Conservation (phyloP, 2,113 vertebrate species). For the Ploceus nigricollis region DNA sequence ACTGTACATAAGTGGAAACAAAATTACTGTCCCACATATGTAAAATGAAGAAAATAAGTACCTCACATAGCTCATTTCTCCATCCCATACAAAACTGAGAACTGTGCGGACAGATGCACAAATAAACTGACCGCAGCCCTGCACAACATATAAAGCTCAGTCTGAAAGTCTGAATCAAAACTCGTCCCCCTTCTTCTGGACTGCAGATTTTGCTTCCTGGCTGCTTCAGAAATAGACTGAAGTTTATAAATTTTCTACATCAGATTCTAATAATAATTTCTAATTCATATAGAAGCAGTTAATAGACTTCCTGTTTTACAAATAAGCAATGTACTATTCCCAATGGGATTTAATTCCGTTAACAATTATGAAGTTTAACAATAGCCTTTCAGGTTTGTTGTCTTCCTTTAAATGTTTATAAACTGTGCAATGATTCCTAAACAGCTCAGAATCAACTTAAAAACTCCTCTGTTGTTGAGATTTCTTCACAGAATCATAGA, state of each 20-base stretch:
- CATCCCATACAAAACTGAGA: neutral
- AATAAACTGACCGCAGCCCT: neutral
- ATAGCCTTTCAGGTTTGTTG: neutral
- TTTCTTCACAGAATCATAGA: neutral
- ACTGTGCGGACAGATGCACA: neutral
- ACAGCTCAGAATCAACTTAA: neutral
- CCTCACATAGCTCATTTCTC: neutral
- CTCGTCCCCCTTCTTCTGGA: neutral
- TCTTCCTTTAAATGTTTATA: neutral
- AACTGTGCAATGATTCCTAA: neutral
- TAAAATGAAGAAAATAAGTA: neutral
- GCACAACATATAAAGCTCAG: neutral
- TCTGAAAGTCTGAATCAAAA: neutral
- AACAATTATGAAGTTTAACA: neutral
- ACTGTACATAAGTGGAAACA: neutral
- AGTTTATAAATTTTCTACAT: neutral
- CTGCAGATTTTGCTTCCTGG: neutral
- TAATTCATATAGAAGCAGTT: neutral
- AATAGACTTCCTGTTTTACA: constrained; percentile 29
- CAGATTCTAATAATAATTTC: constrained; percentile 35
- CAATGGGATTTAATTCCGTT: neutral
- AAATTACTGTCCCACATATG: neutral
- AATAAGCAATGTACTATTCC: neutral
- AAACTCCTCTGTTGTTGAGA: neutral
- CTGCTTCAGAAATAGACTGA: neutral